Percentiles rank a stretch among this genome's conserved stretches.
Evolutionary conservation across 2,797 vertebrate genomes (phyloP).

Genomic region (Gallinago nigripennis): DNA sequence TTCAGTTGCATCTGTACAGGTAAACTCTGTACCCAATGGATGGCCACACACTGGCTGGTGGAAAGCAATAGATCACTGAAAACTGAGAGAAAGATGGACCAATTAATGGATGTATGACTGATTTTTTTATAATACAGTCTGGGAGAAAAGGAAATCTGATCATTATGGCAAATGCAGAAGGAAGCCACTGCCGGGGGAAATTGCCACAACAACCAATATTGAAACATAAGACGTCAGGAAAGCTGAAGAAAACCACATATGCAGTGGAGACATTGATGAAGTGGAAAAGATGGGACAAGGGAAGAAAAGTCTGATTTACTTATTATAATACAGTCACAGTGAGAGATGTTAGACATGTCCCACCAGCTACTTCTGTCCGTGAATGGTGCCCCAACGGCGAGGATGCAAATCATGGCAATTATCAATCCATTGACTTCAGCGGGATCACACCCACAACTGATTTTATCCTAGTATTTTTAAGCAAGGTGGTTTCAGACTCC

Average conservation of each 20-base stretch:
- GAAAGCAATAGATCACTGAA: not conserved
- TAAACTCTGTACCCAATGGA: not conserved
- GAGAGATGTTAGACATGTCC: not conserved
- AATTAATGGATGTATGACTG: not conserved
- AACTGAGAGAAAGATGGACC: not conserved
- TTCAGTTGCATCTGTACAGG: accelerated
- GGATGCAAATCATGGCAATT: not conserved
- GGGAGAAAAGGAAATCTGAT: not conserved
- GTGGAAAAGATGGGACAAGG: not conserved
- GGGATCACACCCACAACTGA: not conserved
- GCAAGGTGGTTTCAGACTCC: not conserved
- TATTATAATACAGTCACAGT: not conserved
- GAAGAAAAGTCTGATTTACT: not conserved
- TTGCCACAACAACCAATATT: not conserved
- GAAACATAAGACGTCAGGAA: not conserved
- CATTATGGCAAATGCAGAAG: not conserved
- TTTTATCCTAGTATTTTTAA: not conserved
- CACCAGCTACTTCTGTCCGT: not conserved
- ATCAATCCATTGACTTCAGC: not conserved
- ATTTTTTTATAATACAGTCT: not conserved
- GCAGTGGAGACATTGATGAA: not conserved
- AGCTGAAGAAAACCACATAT: not conserved
- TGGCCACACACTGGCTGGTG: not conserved
- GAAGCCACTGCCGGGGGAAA: not conserved
- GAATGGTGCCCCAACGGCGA: not conserved